These are phyloP conservation scores for Macrochelys suwanniensis DNA, from an alignment of 2,797 vertebrate species.

Conservation along the genomic window DNA sequence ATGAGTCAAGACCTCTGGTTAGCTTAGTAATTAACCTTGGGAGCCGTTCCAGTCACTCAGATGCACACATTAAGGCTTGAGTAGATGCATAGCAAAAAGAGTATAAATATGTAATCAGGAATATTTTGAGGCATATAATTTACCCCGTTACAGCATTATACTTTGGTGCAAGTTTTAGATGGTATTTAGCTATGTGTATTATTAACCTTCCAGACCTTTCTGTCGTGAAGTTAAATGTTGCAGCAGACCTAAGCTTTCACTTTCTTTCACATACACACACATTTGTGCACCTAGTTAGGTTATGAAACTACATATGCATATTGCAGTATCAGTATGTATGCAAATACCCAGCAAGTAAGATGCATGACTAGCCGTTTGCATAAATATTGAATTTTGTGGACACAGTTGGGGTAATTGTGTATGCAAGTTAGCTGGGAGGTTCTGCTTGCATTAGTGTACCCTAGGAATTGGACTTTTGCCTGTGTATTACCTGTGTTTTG, in stretches of 20 bases:
- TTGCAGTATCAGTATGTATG: neutral
- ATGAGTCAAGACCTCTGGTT: constrained; percentile 46
- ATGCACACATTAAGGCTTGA: neutral
- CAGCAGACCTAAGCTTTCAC: neutral
- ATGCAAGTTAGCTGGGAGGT: neutral
- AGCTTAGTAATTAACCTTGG: constrained; percentile 61
- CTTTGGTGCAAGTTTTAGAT: neutral
- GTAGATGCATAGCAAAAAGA: neutral
- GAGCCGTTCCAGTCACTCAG: constrained; percentile 53
- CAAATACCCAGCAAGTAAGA: neutral
- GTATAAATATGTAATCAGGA: constrained; percentile 35
- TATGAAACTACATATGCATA: neutral
- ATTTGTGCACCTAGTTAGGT: neutral
- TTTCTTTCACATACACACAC: neutral
- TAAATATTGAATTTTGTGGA: neutral
- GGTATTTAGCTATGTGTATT: constrained; percentile 23
- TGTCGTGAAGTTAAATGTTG: neutral
- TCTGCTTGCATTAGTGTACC: neutral
- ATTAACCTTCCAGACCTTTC: constrained; percentile 40
- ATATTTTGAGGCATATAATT: constrained; percentile 64
- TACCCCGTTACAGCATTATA: constrained; percentile 44
- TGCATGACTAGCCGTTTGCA: neutral
- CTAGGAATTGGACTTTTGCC: neutral
- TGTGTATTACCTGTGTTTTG: neutral
- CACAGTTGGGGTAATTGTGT: accelerated